Conservation (phyloP, 2,888 invertebrate species). For the Drosophila testacea region DNA sequence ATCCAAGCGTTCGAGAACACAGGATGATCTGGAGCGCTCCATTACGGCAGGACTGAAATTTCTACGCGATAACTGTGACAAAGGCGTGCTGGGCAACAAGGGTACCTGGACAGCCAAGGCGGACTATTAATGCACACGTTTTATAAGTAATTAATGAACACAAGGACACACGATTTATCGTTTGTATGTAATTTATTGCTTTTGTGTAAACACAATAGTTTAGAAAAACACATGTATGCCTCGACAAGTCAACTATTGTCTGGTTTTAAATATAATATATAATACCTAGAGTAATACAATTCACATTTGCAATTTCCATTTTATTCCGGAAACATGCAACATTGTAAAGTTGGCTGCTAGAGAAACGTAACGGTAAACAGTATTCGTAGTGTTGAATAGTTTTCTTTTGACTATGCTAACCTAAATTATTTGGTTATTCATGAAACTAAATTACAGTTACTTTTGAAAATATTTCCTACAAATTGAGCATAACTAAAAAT, state of each 20-base stretch:
- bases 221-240: conserved; percentile 51
- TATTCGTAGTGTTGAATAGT: conserved; percentile 10
- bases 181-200: conserved; percentile 63
- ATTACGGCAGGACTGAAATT: conserved; percentile 87
- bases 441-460: conserved; percentile 38
- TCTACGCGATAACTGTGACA: conserved; percentile 86
- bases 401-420: conserved; percentile 33
- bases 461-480: conserved; percentile 35
- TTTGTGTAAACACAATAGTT: conserved; percentile 61
- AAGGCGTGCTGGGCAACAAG: conserved; percentile 81
- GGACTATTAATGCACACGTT: conserved; percentile 73
- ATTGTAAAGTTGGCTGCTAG: conserved; percentile 30
- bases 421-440: conserved; percentile 15
- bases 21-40: conserved; percentile 85
- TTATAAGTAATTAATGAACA: too few species aligned
- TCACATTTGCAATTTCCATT: conserved; percentile 27
- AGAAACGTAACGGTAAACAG: conserved; percentile 47
- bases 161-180: neutral
- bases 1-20: conserved; percentile 65
- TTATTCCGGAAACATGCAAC: conserved; percentile 8
- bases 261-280: conserved; percentile 27
- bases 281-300: conserved; percentile 26
- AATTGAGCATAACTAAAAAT: conserved; percentile 37
- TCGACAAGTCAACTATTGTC: conserved; percentile 47
- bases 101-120: conserved; percentile 84